Percentiles rank a stretch among this genome's conserved stretches.
These are phyloP conservation scores for Muscidifurax raptorellus DNA, from an alignment of 1,140 invertebrate species.

Conservation along the genomic window DNA sequence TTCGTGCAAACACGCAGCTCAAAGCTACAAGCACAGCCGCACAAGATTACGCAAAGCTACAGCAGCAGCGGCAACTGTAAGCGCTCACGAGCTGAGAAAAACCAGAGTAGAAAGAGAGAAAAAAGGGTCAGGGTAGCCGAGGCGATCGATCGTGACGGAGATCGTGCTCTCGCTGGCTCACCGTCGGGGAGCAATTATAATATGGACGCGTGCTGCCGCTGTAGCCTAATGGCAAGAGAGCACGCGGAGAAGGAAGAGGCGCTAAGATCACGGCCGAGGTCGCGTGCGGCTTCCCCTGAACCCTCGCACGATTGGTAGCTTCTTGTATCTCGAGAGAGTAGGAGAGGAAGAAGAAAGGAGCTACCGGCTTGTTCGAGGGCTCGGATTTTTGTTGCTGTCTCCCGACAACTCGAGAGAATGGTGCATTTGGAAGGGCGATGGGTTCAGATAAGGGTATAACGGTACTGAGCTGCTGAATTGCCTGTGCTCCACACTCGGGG, in stretches of 20 bases:
- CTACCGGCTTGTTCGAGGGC: background rate
- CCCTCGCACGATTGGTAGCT: background rate
- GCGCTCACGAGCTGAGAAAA: too few relatives aligned
- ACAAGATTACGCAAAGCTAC: background rate
- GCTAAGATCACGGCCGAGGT: conserved; percentile 25
- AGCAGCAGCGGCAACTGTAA: background rate
- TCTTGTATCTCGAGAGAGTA: background rate
- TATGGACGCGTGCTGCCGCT: background rate
- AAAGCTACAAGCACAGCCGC: background rate
- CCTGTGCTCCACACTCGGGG: background rate
- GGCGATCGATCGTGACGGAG: background rate
- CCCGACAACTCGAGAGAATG: background rate
- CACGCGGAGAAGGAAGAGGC: background rate
- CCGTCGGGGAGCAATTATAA: conserved; percentile 19
- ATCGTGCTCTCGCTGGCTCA: background rate
- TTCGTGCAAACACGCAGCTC: background rate
- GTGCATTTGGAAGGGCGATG: background rate
- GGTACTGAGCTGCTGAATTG: background rate
- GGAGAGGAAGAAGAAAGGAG: background rate
- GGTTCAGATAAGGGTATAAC: background rate
- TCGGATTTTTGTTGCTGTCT: background rate
- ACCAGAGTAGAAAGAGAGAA: background rate
- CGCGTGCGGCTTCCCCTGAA: conserved; percentile 1
- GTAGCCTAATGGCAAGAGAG: background rate
- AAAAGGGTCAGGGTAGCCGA: background rate